phyloP scores from a whole-genome alignment of 2,888 invertebrate species.

The Leucania comma region DNA sequence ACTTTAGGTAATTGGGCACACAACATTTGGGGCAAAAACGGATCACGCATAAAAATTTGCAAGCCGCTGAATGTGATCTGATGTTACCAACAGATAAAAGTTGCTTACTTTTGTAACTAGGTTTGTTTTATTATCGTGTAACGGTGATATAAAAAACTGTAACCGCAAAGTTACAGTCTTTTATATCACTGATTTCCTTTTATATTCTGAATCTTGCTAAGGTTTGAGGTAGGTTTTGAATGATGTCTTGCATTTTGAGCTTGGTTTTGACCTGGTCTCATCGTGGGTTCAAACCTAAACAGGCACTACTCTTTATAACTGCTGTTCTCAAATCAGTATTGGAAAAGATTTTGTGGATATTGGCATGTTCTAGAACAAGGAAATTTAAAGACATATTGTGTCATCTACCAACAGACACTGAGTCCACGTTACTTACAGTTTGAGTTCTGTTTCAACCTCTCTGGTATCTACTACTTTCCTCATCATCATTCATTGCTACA shows the following conservation, averaged over 20 bases:
- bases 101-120: conserved; percentile 57
- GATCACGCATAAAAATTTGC: conserved; percentile 69
- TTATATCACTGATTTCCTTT: conserved; percentile 15
- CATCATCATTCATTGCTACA: not conserved
- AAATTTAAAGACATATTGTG: no score
- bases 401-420: no score
- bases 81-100: conserved; percentile 76
- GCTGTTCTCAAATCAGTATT: no score
- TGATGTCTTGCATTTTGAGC: not conserved
- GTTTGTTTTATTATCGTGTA: conserved; percentile 46
- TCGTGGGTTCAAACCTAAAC: no score
- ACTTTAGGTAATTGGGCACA: conserved; percentile 44
- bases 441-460: no score
- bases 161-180: not conserved
- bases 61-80: conserved; percentile 74
- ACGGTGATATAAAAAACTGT: no score
- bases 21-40: conserved; percentile 47
- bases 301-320: no score
- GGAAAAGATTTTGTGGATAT: no score
- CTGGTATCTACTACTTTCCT: not conserved
- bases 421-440: no score
- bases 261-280: not conserved
- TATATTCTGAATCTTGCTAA: not conserved
- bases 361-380: no score
- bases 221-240: not conserved